phyloP scores from a whole-genome alignment of 2,888 invertebrate species.

The Esperia sulphurella region DNA sequence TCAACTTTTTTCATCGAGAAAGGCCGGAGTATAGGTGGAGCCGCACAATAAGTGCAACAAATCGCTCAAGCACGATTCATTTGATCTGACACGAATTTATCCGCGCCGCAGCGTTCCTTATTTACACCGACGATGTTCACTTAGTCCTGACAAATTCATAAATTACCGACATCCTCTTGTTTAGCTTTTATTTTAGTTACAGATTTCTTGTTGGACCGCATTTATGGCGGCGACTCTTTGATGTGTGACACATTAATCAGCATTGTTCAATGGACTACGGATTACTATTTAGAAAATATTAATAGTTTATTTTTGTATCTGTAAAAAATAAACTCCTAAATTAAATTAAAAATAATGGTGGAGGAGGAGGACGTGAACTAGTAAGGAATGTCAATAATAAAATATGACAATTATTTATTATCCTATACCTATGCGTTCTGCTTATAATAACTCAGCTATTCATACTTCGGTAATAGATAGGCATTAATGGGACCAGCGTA shows the following conservation, averaged over 20 bases:
- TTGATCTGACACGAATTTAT: conserved; percentile 79
- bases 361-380: no score
- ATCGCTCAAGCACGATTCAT: conserved; percentile 67
- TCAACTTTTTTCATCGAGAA: conserved; percentile 32
- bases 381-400: no score
- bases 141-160: conserved; percentile 78
- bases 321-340: no score
- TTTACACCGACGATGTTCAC: conserved; percentile 67
- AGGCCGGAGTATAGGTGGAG: conserved; percentile 27
- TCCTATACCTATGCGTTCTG: no score
- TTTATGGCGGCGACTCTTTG: conserved; percentile 59
- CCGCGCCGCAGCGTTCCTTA: conserved; percentile 66
- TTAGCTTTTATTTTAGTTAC: conserved; percentile 66
- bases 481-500: no score
- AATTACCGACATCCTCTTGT: conserved; percentile 77
- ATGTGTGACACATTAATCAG: conserved; percentile 54
- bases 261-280: conserved; percentile 28
- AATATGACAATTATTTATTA: no score
- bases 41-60: conserved; percentile 71
- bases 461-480: no score
- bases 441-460: no score
- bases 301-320: no score
- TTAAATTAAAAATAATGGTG: no score
- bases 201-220: conserved; percentile 58
- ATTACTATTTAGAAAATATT: neutral